A percentile compares a stretch with the other conserved stretches of the same genome.
phyloP scores from a whole-genome alignment of 2,797 vertebrate genomes.

The Artibeus jamaicensis region DNA sequence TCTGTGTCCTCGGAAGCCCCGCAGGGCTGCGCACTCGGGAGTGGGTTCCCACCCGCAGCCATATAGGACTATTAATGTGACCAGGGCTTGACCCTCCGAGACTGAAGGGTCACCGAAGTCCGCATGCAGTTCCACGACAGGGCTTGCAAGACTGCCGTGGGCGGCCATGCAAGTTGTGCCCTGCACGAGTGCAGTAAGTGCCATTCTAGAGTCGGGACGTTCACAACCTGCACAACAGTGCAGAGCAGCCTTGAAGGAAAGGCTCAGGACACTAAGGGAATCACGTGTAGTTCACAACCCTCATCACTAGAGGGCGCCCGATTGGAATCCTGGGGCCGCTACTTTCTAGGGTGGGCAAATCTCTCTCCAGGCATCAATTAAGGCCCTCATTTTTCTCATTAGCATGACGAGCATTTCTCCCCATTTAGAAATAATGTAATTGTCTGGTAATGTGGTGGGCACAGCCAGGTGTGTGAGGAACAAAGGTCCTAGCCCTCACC shows the following conservation, averaged over 20 bases:
- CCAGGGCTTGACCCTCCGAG: not conserved
- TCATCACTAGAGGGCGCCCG: not conserved
- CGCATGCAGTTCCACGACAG: not conserved
- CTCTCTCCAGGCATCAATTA: not conserved
- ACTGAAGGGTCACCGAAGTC: not conserved
- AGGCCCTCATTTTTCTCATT: not conserved
- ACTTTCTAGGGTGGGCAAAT: not conserved
- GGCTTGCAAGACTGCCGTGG: not conserved
- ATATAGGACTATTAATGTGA: not conserved
- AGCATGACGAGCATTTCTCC: not conserved
- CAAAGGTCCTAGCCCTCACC: not conserved
- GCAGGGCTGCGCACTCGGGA: no score
- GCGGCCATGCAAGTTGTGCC: not conserved
- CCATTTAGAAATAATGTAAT: not conserved
- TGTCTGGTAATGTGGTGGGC: not conserved
- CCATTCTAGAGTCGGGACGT: not conserved
- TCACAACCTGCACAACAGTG: not conserved
- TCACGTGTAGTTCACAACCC: accelerated
- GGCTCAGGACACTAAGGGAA: not conserved
- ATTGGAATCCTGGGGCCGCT: accelerated
- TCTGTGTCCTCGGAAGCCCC: not conserved
- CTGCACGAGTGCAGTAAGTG: not conserved
- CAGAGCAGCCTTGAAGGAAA: not conserved
- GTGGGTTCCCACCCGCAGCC: not conserved
- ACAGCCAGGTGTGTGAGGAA: not conserved